phyloP scores from a whole-genome alignment of 2,797 vertebrate genomes.

The Myripristis murdjan region DNA sequence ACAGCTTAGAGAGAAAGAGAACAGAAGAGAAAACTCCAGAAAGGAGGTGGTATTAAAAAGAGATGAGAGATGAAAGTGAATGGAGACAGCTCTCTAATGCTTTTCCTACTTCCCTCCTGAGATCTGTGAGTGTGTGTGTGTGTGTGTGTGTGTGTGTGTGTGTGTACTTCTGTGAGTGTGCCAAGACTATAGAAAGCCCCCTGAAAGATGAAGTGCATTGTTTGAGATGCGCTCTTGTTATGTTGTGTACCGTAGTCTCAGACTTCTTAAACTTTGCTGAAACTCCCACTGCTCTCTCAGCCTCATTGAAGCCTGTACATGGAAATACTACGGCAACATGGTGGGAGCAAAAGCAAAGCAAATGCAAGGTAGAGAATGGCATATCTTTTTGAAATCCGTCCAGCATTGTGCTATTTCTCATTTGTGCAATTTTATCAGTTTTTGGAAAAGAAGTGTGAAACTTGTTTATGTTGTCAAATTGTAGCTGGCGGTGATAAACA shows the following conservation, averaged over 20 bases:
- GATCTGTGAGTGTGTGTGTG: slow-evolving; percentile 51
- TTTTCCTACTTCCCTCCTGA: slow-evolving; percentile 69
- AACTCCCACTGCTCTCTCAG: slow-evolving; percentile 64
- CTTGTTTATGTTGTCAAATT: neutral
- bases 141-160: slow-evolving; percentile 16
- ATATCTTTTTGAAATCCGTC: slow-evolving; percentile 43
- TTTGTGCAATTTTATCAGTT: slow-evolving; percentile 48
- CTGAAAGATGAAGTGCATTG: slow-evolving; percentile 70
- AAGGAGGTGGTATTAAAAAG: slow-evolving; percentile 79
- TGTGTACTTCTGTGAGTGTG: slow-evolving; percentile 22
- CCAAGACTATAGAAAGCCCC: slow-evolving; percentile 54
- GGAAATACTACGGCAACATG: slow-evolving; percentile 37
- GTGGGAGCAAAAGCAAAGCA: slow-evolving; percentile 55
- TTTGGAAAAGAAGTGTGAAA: slow-evolving; percentile 19
- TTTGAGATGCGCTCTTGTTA: slow-evolving; percentile 72
- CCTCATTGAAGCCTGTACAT: slow-evolving; percentile 59
- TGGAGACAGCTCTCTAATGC: slow-evolving; percentile 75
- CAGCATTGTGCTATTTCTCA: slow-evolving; percentile 40
- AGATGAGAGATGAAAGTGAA: slow-evolving; percentile 81
- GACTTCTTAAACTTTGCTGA: slow-evolving; percentile 41
- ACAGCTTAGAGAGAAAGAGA: slow-evolving; percentile 60
- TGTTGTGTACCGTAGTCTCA: slow-evolving; percentile 30
- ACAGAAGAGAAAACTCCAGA: slow-evolving; percentile 58
- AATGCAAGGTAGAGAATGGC: slow-evolving; percentile 22
- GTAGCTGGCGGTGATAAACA: slow-evolving; percentile 38